Conservation (phyloP, 2,113 vertebrate species). For the Xyrauchen texanus region DNA sequence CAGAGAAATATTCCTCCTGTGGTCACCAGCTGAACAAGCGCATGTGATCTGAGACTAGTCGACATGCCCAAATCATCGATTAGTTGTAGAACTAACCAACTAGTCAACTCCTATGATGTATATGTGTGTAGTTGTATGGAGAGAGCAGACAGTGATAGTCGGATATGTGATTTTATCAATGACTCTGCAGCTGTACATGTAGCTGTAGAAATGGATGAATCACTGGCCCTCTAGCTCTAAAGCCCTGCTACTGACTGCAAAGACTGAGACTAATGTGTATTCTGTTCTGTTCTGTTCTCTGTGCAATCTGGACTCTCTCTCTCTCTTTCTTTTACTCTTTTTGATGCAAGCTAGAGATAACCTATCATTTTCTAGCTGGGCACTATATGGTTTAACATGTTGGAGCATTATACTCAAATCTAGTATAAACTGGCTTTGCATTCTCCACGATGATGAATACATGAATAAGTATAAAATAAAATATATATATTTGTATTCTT, state of each 20-base stretch:
- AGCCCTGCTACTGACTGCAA: neutral
- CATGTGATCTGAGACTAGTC: too few relatives aligned
- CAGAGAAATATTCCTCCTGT: neutral
- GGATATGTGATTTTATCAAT: constrained; percentile 28
- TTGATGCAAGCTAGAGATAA: too few relatives aligned
- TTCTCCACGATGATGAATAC: too few relatives aligned
- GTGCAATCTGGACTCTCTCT: neutral
- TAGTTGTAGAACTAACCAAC: neutral
- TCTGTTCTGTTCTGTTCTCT: neutral
- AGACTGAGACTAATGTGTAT: neutral
- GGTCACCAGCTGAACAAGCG: neutral
- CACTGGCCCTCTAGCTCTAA: constrained; percentile 5
- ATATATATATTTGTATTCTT: too few relatives aligned
- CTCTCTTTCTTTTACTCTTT: neutral
- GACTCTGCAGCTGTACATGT: constrained; percentile 3
- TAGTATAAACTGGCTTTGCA: too few relatives aligned
- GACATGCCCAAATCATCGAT: neutral
- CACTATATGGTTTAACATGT: too few relatives aligned
- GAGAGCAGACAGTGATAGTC: constrained; percentile 17
- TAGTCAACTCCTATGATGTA: neutral
- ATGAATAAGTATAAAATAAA: too few relatives aligned
- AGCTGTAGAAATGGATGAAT: constrained; percentile 2
- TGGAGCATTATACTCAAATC: too few relatives aligned
- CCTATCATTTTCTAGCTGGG: too few relatives aligned
- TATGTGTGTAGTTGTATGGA: constrained; percentile 7